Evolutionary conservation across 1,140 invertebrate genomes (phyloP).

Genomic region (Tetragonula clypearis): DNA sequence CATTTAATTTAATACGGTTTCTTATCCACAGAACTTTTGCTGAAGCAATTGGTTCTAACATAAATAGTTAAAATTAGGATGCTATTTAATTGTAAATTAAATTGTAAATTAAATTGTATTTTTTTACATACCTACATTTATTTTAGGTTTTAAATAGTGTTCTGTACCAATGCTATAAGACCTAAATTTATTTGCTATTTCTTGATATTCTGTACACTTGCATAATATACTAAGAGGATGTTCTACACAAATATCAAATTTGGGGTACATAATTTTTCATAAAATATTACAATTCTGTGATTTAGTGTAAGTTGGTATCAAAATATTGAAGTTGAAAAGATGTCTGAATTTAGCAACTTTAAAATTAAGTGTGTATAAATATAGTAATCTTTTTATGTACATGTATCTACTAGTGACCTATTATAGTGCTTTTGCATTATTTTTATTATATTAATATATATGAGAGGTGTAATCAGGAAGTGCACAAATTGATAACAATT

Average conservation of each 20-base stretch:
- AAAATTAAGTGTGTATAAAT: neutral
- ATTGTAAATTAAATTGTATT: too few species aligned
- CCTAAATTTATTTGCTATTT: constrained; percentile 39
- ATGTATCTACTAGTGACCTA: neutral
- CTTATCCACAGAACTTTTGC: constrained; percentile 42
- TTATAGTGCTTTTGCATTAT: neutral
- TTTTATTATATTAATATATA: neutral
- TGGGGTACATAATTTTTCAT: constrained; percentile 5
- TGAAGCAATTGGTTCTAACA: constrained; percentile 41
- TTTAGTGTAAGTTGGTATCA: constrained; percentile 4
- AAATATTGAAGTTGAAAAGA: constrained; percentile 26
- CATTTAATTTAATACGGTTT: neutral
- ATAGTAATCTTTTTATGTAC: neutral
- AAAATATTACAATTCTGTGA: neutral
- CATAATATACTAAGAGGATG: constrained; percentile 57
- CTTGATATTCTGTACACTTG: constrained; percentile 43
- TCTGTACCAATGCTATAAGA: constrained; percentile 36
- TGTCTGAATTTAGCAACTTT: constrained; percentile 14
- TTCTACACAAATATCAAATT: constrained; percentile 25
- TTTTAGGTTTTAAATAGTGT: constrained; percentile 6
- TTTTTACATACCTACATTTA: constrained; percentile 23
- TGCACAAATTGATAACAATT: constrained; percentile 10
- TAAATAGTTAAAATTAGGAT: neutral
- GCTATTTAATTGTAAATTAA: neutral
- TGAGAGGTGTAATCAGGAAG: neutral